Base-by-base conservation (phyloP, 2,888 invertebrate genomes). In the Drosophila sordidapex region DNA sequence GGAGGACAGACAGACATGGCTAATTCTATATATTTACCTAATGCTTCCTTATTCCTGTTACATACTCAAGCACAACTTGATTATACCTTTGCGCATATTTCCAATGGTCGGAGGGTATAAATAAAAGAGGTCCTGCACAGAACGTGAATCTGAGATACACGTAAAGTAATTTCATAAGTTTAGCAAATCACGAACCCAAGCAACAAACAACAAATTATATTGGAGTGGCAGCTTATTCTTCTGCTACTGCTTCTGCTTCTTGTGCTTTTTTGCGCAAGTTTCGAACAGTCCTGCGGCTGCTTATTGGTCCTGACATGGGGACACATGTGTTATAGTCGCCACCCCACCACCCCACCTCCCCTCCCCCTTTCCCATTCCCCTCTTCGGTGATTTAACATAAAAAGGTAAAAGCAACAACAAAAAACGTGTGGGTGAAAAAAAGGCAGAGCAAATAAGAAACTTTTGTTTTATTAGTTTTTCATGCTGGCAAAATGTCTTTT, bases 111-210 rank as follows among this genome's bases (percentile, higher is more conserved):
- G 46, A 4, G 46, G 8, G 46, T 25, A 46, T 46, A 46, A 18
- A 53, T 25, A 15, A 33, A 61, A 60, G 18, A 58, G 66, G 49
- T 31, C 29, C 13, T 27, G 31, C 11, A n/a, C 38, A 49, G 57
- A 58, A 81, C 68, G 63, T 70, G 76, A 65, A 74, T 70, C 70
- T 67, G 63, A 84, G 85, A 82, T 86, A 76, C 90, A 86, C 89
- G 89, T 88, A 90, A 89, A 90, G 90, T 90, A 86, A 90, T 91
- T 91, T 90, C 81, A 86, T 89, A 89, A 91, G 91, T 91, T 91
- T 91, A 81, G 89, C 91, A 90, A 87, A 90, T 87, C 90, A 86
- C 86, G 87, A 88, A 88, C 83, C 90, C 89, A 66, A 72, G 89
- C 86, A 70, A 85, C 85, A 88, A 85, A 90, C 83, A 88, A 87